Base-by-base conservation (phyloP, 2,113 vertebrate species). In the Parus major region DNA sequence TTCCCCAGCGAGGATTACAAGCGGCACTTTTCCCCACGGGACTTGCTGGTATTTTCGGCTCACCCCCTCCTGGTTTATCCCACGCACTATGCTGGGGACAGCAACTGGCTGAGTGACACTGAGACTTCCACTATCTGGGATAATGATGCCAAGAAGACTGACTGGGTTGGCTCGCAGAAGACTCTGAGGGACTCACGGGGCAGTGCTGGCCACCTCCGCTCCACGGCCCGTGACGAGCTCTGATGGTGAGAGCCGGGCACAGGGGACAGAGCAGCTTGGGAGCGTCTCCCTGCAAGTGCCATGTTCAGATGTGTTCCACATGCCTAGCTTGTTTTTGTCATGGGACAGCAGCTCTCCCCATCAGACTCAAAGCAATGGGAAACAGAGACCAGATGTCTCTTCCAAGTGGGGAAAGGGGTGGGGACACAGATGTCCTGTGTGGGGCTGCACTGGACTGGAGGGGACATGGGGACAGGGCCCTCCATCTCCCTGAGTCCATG, bases 71-170 rank as follows among this genome's bases (percentile, higher is more conserved):
- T 99, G 72, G 99, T 98, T 9, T 98, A 98, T 75, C 99, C 99
- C 4, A 99, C 98, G 22, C 99, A 99, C 95, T 99, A 99, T 2
- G 98, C 99, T 0, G 99, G 99, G 22, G 99, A 99, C 1, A 93
- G 97, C 0, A 96, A 98, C 84, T 99, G 99, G 99, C 97, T 99
- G 95, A 99, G 99, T 2, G 99, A 99, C 98, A 99, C 99, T 0
- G 99, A 99, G 97, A 99, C 99, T 1, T 99, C 99, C 39, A 99
- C 99, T 6, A 98, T 99, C 93, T 99, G 99, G 99, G 99, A 99
- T 0, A 98, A 99, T 0, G 99, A 99, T 95, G 63, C 97, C 7
- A 98, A 98, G 24, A 98, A 97, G 82, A 98, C 99, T 0, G 98
- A 98, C 86, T 99, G 99, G 99, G 98, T 97, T 8, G 99, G 99